These are phyloP conservation scores for mouse (Mus musculus) DNA, from an alignment of 2,113 vertebrate species.

Conservation along the genomic window GRCm39 chr14:55305501-55306000, in stretches of 20 bases:
- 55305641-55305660: conserved; percentile 86
- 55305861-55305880: neutral
- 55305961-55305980: neutral
- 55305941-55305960: neutral
- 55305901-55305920: neutral
- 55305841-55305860: neutral
- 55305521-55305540: neutral
- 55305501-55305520: neutral
- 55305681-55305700: conserved; percentile 83
- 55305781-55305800: neutral
- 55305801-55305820: neutral
- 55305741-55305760: conserved; percentile 86
- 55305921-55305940: neutral
- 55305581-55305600: conserved; percentile 86
- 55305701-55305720: conserved; percentile 79
- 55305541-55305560: neutral
- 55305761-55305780: conserved; percentile 75
- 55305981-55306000: neutral
- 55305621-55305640: conserved; percentile 80
- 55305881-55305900: neutral
- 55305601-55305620: conserved; percentile 85
- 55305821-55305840: neutral
- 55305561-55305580: conserved; percentile 85
- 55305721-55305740: conserved; percentile 73
- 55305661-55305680: conserved; percentile 83